Evolutionary conservation across 2,888 invertebrate genomes (phyloP).

Genomic region (Thera obeliscata): DNA sequence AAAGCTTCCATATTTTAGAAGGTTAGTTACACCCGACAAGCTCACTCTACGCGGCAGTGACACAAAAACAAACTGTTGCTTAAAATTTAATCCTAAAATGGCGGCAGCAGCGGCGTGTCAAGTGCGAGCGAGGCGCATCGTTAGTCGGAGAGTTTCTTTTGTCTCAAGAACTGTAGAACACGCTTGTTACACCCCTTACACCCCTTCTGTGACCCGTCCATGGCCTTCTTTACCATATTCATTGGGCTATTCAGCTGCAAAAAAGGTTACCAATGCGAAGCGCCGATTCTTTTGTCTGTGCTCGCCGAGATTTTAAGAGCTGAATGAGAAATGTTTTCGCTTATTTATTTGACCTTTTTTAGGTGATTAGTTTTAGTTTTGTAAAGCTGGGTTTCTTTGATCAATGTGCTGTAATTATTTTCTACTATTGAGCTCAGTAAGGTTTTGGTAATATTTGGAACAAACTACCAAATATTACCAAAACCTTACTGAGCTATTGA

Average conservation of each 20-base stretch:
- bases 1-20: slow-evolving; percentile 26
- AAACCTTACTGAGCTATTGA: neutral
- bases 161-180: slow-evolving; percentile 65
- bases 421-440: neutral
- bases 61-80: slow-evolving; percentile 45
- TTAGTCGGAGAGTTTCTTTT: slow-evolving; percentile 73
- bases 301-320: slow-evolving; percentile 14
- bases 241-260: slow-evolving; percentile 50
- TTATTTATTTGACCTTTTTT: slow-evolving; percentile 7
- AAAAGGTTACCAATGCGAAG: slow-evolving; percentile 31
- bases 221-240: slow-evolving; percentile 70
- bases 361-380: neutral
- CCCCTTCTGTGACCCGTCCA: slow-evolving; percentile 68
- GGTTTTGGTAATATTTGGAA: neutral
- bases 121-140: slow-evolving; percentile 64
- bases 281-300: slow-evolving; percentile 27
- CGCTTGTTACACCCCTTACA: slow-evolving; percentile 58
- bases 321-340: slow-evolving; percentile 21
- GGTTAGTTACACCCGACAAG: slow-evolving; percentile 29
- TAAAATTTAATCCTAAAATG: slow-evolving; percentile 47
- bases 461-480: neutral
- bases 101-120: slow-evolving; percentile 53
- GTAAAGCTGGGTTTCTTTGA: neutral
- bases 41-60: slow-evolving; percentile 32
- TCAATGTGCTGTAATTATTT: neutral